Conservation (phyloP, 2,888 invertebrate genomes). For the Dione vanillae region DNA sequence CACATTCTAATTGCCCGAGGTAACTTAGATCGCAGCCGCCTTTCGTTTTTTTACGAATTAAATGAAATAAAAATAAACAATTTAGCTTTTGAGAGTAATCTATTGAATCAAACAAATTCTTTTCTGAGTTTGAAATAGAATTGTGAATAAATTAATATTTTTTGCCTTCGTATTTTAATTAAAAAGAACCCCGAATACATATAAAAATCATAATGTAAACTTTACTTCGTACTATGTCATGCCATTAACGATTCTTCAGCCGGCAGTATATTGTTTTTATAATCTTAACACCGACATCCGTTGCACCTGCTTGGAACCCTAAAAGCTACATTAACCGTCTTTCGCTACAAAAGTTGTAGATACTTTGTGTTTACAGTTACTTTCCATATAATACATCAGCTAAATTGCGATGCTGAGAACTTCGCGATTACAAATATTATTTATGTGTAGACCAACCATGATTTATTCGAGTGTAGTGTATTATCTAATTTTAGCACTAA, state of each 20-base stretch:
- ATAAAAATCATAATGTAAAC: constrained; percentile 32
- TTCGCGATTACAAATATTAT: no score
- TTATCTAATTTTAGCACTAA: no score
- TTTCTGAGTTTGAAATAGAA: no score
- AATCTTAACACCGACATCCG: constrained; percentile 62
- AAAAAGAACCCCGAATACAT: constrained; percentile 17
- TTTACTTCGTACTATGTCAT: constrained; percentile 25
- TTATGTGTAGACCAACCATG: no score
- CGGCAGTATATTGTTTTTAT: constrained; percentile 73
- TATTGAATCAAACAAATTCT: no score
- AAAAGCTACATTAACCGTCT: constrained; percentile 56
- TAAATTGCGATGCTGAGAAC: neutral
- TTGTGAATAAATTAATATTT: neutral
- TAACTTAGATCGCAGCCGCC: no score
- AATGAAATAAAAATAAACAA: no score
- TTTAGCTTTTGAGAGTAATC: no score
- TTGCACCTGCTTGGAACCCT: constrained; percentile 57
- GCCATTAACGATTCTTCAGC: constrained; percentile 44
- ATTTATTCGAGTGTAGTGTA: no score
- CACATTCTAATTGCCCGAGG: no score
- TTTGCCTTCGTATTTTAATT: constrained; percentile 5
- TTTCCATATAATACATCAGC: neutral
- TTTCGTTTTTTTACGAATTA: no score
- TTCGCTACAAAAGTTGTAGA: constrained; percentile 27
- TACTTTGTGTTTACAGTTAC: no score